phyloP scores from a whole-genome alignment of 2,113 vertebrate genomes.

The Malurus elegans region DNA sequence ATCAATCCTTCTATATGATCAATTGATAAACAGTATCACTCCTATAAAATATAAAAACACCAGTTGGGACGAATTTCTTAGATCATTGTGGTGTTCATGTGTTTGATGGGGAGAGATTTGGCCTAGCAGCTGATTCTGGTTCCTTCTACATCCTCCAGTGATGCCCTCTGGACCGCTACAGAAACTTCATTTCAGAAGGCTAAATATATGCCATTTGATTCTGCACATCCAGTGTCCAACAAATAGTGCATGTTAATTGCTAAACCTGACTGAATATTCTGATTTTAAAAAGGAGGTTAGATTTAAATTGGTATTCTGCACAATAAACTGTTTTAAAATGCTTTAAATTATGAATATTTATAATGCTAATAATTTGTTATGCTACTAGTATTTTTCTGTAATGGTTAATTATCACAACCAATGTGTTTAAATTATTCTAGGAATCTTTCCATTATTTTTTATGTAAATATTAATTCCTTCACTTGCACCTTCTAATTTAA shows the following conservation, averaged over 20 bases:
- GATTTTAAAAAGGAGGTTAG: background rate
- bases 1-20: background rate
- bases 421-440: constrained; percentile 28
- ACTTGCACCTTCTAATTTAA: background rate
- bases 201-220: background rate
- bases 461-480: constrained; percentile 38
- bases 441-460: constrained; percentile 36
- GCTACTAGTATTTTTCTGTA: constrained; percentile 36
- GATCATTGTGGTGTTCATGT: background rate
- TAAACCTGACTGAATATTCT: background rate
- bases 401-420: constrained; percentile 34
- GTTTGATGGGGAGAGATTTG: background rate
- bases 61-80: background rate
- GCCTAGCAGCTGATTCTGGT: background rate
- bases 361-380: background rate
- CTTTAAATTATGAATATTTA: constrained; percentile 35
- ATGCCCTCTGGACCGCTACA: background rate
- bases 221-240: background rate
- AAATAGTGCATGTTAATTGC: background rate
- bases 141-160: background rate
- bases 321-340: constrained; percentile 18
- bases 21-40: background rate
- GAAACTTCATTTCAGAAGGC: background rate
- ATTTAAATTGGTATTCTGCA: constrained; percentile 19
- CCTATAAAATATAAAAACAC: background rate